phyloP scores from a whole-genome alignment of 2,113 vertebrate species.

The Baryphthengus martii region DNA sequence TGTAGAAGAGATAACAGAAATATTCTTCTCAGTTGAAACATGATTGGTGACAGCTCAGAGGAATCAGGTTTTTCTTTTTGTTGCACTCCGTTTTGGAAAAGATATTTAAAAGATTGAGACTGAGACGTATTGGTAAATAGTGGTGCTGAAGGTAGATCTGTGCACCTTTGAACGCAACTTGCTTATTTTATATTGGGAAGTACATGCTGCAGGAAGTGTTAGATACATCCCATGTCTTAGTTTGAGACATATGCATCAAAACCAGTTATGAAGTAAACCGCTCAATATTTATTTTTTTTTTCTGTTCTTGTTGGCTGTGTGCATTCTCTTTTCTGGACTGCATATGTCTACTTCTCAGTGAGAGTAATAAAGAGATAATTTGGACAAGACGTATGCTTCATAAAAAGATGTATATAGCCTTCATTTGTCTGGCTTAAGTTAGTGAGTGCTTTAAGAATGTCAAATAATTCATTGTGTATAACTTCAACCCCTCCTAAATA shows the following conservation, averaged over 20 bases:
- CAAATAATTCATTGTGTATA: neutral
- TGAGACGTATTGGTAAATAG: neutral
- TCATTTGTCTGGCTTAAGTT: constrained; percentile 9
- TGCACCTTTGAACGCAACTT: neutral
- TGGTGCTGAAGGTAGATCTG: neutral
- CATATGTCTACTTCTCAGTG: neutral
- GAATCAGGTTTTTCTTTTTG: neutral
- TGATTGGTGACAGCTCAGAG: neutral
- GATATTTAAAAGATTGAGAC: neutral
- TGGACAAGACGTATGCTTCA: neutral
- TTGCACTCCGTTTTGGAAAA: neutral
- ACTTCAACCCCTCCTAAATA: neutral
- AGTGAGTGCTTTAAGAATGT: neutral
- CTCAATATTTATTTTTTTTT: neutral
- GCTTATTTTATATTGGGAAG: neutral
- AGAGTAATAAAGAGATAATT: constrained; percentile 3
- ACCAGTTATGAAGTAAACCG: neutral
- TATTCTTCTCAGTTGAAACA: neutral
- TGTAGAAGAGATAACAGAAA: neutral
- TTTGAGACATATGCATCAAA: neutral
- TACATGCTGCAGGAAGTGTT: fast-evolving
- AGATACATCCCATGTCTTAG: neutral
- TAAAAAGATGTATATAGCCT: neutral
- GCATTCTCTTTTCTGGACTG: neutral
- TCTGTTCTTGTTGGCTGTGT: neutral